These are phyloP conservation scores for Siniperca undulata DNA, from an alignment of 2,797 vertebrate genomes.

Conservation along the genomic window DNA sequence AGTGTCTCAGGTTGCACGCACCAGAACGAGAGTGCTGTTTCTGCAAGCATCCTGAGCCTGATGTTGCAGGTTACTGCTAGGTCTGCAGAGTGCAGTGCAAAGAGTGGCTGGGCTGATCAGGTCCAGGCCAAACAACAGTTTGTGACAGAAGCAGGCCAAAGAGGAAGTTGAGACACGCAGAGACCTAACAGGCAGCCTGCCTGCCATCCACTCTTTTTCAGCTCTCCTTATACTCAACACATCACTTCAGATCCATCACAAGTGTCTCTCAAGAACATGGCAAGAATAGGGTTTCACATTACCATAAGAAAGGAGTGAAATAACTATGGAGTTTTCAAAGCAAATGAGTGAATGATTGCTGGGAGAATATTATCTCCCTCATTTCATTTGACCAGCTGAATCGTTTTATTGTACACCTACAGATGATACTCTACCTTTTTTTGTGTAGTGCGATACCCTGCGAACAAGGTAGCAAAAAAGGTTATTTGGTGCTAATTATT, in stretches of 20 bases:
- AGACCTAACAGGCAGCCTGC: slow-evolving; percentile 82
- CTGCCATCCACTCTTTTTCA: slow-evolving; percentile 82
- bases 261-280: slow-evolving; percentile 54
- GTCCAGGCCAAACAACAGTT: slow-evolving; percentile 79
- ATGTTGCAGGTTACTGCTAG: slow-evolving; percentile 69
- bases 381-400: slow-evolving; percentile 49
- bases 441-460: slow-evolving; percentile 35
- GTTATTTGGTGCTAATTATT: slow-evolving; percentile 79
- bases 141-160: slow-evolving; percentile 87
- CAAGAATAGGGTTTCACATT: slow-evolving; percentile 47
- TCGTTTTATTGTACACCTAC: slow-evolving; percentile 54
- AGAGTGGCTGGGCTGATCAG: slow-evolving; percentile 77
- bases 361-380: slow-evolving; percentile 48
- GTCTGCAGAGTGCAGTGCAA: slow-evolving; percentile 66
- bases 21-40: slow-evolving; percentile 51
- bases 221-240: slow-evolving; percentile 80
- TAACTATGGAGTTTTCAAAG: slow-evolving; percentile 16
- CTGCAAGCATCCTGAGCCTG: slow-evolving; percentile 57
- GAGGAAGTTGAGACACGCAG: slow-evolving; percentile 79
- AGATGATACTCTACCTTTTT: slow-evolving; percentile 52
- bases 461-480: slow-evolving; percentile 64
- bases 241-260: slow-evolving; percentile 77
- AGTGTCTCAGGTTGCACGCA: slow-evolving; percentile 53
- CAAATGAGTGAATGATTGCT: slow-evolving; percentile 49
- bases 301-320: slow-evolving; percentile 51